A percentile compares a stretch with the other conserved stretches of the same genome.
Conservation (phyloP, 2,888 invertebrate species). For the Nemotelus nigrinus region DNA sequence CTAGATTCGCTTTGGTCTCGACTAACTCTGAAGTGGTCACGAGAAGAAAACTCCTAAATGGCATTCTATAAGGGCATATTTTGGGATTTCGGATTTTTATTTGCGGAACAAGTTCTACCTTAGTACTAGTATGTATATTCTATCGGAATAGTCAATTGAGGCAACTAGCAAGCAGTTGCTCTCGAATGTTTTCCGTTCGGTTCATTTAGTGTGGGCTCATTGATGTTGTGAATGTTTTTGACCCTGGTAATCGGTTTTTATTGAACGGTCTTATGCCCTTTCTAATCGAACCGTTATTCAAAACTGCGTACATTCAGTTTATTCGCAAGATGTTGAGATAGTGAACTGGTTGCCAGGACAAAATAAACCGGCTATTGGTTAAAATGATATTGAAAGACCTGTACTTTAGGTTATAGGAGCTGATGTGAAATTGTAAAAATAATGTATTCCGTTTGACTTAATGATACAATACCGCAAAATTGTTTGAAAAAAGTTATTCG, state of each 20-base stretch:
- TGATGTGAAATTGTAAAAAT: no score
- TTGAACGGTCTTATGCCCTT: background rate
- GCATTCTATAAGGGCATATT: constrained; percentile 26
- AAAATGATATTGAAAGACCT: no score
- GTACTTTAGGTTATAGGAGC: no score
- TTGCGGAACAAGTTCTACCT: constrained; percentile 32
- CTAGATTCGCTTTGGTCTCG: constrained; percentile 5
- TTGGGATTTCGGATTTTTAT: constrained; percentile 33
- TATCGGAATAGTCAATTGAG: constrained; percentile 20
- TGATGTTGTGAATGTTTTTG: constrained; percentile 22
- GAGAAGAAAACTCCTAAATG: background rate
- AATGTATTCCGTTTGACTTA: no score
- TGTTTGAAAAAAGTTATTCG: no score
- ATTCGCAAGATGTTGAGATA: no score
- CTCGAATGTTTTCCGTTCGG: background rate
- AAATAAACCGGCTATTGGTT: no score
- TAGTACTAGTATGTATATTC: background rate
- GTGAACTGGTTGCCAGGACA: no score
- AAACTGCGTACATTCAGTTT: background rate
- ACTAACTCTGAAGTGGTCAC: constrained; percentile 5
- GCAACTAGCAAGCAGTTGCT: background rate
- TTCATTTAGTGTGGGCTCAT: background rate
- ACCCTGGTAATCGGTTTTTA: constrained; percentile 19
- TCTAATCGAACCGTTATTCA: constrained; percentile 15
- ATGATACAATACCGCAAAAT: no score